phyloP scores from a whole-genome alignment of 1,140 invertebrate species.

The Globodera rostochiensis region DNA sequence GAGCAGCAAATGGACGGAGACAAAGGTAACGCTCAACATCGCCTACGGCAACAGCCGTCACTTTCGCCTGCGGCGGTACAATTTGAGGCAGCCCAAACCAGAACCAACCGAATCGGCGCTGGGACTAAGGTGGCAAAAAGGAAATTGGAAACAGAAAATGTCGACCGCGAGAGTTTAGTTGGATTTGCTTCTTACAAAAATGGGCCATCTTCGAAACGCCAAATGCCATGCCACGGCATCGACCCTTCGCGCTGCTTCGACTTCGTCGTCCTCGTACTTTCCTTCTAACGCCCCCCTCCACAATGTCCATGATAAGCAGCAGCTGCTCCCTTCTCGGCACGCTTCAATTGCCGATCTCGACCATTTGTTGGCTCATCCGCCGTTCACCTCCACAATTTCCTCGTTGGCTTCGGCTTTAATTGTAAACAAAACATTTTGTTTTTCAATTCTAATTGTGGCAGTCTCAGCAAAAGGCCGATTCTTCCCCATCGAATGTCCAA shows the following conservation, averaged over 20 bases:
- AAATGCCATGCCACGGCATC: not conserved
- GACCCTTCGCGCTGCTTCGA: not conserved
- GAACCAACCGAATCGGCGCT: not conserved
- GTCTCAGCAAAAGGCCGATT: not conserved
- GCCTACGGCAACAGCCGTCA: too few relatives aligned
- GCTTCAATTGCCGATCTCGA: not conserved
- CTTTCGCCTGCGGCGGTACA: too few relatives aligned
- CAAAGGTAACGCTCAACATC: too few relatives aligned
- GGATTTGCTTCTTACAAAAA: not conserved
- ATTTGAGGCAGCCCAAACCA: not conserved
- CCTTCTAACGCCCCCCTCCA: not conserved
- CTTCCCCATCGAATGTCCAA: not conserved
- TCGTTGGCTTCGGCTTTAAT: not conserved
- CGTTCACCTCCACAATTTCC: not conserved
- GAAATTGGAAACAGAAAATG: not conserved
- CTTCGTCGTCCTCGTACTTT: not conserved
- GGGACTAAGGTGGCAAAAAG: not conserved
- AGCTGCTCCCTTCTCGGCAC: not conserved
- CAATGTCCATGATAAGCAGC: not conserved
- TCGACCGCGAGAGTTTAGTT: not conserved
- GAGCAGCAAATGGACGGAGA: not conserved
- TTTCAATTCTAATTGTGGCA: not conserved
- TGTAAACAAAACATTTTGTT: not conserved
- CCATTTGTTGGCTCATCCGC: not conserved
- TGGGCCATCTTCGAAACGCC: not conserved